A percentile compares a stretch with the other conserved stretches of the same genome.
Conservation (phyloP, 1,140 invertebrate species). For the Laodelphax striatellus region DNA sequence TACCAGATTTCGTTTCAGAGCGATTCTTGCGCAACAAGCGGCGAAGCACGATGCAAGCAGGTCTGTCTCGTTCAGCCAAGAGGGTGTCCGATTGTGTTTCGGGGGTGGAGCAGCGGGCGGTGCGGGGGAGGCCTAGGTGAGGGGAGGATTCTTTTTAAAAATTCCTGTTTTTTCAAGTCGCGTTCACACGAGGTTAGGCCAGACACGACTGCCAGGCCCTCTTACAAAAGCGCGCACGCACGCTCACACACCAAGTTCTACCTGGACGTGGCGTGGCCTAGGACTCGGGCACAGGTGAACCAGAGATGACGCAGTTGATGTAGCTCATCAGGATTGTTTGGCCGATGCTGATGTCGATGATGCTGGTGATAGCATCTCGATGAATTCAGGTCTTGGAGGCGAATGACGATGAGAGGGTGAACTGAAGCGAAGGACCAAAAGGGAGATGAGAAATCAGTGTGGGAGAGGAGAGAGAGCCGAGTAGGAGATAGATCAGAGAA, state of each 20-base stretch:
- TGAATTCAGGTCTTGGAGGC: no score
- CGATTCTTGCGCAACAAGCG: neutral
- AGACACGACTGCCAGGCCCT: neutral
- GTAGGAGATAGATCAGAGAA: no score
- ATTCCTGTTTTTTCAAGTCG: conserved; percentile 37
- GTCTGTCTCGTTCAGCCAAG: neutral
- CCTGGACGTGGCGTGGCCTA: no score
- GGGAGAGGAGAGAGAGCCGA: no score
- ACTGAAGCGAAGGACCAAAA: no score
- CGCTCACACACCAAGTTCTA: neutral
- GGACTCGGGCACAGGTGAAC: neutral
- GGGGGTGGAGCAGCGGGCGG: conserved; percentile 6
- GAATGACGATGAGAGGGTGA: no score
- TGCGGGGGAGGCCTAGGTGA: neutral
- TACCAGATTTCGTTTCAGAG: neutral
- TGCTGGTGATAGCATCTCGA: no score
- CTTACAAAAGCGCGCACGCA: neutral
- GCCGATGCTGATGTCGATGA: no score
- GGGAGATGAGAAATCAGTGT: no score
- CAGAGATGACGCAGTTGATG: no score
- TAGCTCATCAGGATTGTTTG: no score
- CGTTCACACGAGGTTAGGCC: conserved; percentile 34
- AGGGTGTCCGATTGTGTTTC: conserved; percentile 1
- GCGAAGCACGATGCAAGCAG: neutral
- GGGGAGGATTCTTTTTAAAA: conserved; percentile 28